Conservation (phyloP, 2,888 invertebrate genomes). For the Polyploca ridens region DNA sequence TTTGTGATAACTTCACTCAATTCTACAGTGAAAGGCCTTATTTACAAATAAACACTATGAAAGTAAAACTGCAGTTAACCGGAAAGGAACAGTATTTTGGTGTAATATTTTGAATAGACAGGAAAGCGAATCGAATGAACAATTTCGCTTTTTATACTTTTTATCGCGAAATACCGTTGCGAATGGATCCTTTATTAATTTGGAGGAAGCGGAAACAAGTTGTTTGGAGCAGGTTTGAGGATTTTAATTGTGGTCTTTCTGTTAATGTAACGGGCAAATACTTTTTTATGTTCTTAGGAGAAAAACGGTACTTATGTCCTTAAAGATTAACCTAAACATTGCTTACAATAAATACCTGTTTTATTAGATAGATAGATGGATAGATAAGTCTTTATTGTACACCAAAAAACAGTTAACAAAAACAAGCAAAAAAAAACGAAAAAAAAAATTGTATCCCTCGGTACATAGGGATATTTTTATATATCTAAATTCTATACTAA, state of each 20-base stretch:
- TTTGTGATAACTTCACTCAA: too few relatives aligned
- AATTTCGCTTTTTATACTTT: constrained; percentile 34
- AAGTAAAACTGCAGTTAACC: neutral
- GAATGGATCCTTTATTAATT: constrained; percentile 44
- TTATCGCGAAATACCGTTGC: constrained; percentile 42
- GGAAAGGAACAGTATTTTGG: neutral
- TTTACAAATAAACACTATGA: neutral
- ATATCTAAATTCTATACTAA: too few relatives aligned
- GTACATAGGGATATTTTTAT: too few relatives aligned
- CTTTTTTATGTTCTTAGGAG: neutral
- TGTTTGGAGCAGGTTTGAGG: constrained; percentile 47
- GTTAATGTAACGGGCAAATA: neutral
- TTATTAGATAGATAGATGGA: too few relatives aligned
- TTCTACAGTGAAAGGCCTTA: too few relatives aligned
- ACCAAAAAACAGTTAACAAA: too few relatives aligned
- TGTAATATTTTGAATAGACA: neutral
- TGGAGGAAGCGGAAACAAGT: constrained; percentile 63
- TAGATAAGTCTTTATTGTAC: too few relatives aligned
- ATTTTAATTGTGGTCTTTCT: constrained; percentile 31
- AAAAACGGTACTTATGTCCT: too few relatives aligned
- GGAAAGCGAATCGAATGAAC: constrained; percentile 12
- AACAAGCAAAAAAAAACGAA: too few relatives aligned
- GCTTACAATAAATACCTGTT: too few relatives aligned
- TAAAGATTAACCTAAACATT: too few relatives aligned
- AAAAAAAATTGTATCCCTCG: too few relatives aligned